phyloP scores from a whole-genome alignment of 2,113 vertebrate species.

The Illadopsis cleaveri region DNA sequence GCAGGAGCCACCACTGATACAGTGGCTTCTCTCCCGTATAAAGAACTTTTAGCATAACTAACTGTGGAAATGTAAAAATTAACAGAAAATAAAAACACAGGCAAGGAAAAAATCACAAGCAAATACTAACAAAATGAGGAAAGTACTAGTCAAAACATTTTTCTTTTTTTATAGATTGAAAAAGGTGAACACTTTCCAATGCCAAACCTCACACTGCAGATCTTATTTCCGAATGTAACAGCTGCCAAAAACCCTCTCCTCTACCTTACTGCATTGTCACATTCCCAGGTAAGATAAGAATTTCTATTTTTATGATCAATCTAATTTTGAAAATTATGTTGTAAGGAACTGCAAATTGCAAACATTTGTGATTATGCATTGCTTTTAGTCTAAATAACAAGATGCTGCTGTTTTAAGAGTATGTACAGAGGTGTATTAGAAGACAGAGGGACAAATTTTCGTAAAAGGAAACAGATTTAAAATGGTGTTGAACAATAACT shows the following conservation, averaged over 20 bases:
- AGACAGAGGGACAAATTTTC: background rate
- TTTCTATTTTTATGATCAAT: background rate
- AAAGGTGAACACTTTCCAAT: constrained; percentile 74
- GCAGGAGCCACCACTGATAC: background rate
- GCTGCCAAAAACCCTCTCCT: constrained; percentile 79
- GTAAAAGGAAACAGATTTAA: background rate
- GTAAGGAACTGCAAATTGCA: background rate
- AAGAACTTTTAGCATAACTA: background rate
- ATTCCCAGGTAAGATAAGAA: constrained; percentile 73
- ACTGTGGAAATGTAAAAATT: background rate
- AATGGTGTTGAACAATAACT: background rate
- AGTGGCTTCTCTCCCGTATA: background rate
- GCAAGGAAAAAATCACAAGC: background rate
- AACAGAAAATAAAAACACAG: background rate
- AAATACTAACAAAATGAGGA: background rate
- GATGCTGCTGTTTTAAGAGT: background rate
- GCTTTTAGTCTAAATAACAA: background rate
- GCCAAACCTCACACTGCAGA: constrained; percentile 79
- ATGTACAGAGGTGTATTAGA: background rate
- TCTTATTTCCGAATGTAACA: constrained; percentile 83
- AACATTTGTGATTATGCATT: background rate
- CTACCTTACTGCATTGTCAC: constrained; percentile 79
- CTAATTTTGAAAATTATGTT: background rate
- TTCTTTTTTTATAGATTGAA: constrained; percentile 77
- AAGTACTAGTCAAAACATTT: background rate